Base-by-base conservation (phyloP, 2,797 vertebrate species). In the Chelon labrosus region DNA sequence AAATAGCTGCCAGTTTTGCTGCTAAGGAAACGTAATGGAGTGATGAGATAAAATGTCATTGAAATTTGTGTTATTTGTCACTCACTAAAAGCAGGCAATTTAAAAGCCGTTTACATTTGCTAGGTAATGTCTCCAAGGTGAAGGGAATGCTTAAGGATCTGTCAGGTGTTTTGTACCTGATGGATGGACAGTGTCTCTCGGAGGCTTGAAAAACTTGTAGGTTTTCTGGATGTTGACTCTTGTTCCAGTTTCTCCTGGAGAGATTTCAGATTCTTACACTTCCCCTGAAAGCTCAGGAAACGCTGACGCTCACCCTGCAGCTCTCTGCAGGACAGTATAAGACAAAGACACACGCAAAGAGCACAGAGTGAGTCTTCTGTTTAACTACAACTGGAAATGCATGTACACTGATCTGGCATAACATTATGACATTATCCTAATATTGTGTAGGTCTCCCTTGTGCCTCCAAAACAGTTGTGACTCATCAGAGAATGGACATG, bases 221-320 rank as follows among this genome's bases (percentile, higher is more conserved):
- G 77, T 31, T 88, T 65, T 13, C 83, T 80, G 70, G 76, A 80
- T 13, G 86, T 79, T 0, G 65, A 51, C 8, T 91, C 89, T 3
- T 16, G 76, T 79, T 92, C 92, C 78, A 96, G 81, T 80, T 90
- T 95, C 70, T 95, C 93, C 75, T 95, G 84, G 61, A 97, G 91
- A 0, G 80, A 89, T 20, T 70, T 88, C 93, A 96, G 94, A 51
- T 84, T 92, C 44, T 95, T 87, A 76, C 93, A 95, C 81, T 94
- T 96, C 77, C 91, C 85, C 83, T 96, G 80, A 82, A 97, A 95
- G 77, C 65, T 94, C 56, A 89, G 92, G 38, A 90, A 89, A 69
- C 44, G 77, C n/a, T 94, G 85, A 70, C 75, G 72, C 25, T 75
- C 67, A 22, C 59, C 89, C 72, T 95, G 95, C 63, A 95, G 80